These are phyloP conservation scores for Pangasius larnaudii DNA, from an alignment of 2,797 vertebrate species.

Conservation along the genomic window DNA sequence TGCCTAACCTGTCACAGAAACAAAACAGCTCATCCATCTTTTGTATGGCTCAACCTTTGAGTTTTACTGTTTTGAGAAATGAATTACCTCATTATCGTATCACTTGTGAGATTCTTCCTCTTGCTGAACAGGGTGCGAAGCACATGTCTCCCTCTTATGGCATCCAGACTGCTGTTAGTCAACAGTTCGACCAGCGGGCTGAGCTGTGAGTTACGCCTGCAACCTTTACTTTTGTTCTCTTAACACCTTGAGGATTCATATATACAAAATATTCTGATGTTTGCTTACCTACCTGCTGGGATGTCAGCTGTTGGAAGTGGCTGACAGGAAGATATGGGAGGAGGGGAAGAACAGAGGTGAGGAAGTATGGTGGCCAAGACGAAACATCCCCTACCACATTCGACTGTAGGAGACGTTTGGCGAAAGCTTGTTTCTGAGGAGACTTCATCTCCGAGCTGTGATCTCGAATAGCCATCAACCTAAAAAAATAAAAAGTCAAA, in stretches of 20 bases:
- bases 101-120: constrained; percentile 75
- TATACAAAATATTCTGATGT: not conserved
- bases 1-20: constrained; percentile 77
- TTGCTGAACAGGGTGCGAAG: constrained; percentile 80
- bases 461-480: constrained; percentile 83
- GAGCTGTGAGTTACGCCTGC: constrained; percentile 70
- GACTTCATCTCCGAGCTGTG: constrained; percentile 85
- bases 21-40: constrained; percentile 6
- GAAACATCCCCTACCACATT: constrained; percentile 82
- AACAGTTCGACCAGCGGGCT: constrained; percentile 82
- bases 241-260: not conserved
- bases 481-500: constrained; percentile 58
- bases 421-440: constrained; percentile 86
- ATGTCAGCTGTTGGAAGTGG: constrained; percentile 85
- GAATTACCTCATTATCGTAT: constrained; percentile 77
- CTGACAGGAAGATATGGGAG: constrained; percentile 85
- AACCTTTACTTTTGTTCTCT: not conserved
- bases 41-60: not conserved
- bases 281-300: constrained; percentile 80
- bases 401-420: constrained; percentile 83
- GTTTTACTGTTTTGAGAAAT: not conserved
- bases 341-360: constrained; percentile 81
- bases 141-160: constrained; percentile 82
- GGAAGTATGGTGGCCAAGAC: constrained; percentile 84
- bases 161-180: constrained; percentile 83